Base-by-base conservation (phyloP, 2,797 vertebrate genomes). In the Pelochelys cantorii region DNA sequence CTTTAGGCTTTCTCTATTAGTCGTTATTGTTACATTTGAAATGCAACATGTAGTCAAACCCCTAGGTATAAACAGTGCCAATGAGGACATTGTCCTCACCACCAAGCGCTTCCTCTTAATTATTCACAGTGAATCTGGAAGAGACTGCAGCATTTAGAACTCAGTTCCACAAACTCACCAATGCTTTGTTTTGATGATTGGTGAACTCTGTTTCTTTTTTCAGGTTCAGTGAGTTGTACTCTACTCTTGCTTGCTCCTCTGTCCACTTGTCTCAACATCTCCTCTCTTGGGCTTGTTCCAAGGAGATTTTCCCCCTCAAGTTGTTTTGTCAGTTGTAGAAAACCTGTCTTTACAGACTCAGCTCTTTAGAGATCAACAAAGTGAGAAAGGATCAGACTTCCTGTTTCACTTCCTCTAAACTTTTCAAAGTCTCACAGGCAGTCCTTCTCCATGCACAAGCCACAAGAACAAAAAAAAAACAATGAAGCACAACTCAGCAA, bases 361-460 rank as follows among this genome's bases (percentile, higher is more conserved):
- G 87, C 37, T 94, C 92, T 92, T 97, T 82, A 55, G 80, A 96
- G 93, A 93, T 86, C 92, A 95, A 95, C 92, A 91, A 96, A 92
- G 91, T 78, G 88, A 75, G 84, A 90, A 81, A 94, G 89, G 89
- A 90, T 96, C 93, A 84, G 92, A 83, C 95, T 97, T 97, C 97
- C 97, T 97, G 97, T 97, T 96, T 96, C 93, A 95, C 96, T 97
- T 97, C 97, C 91, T 95, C 56, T 94, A 0, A n/a, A 90, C 89
- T 85, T 96, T 93, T 96, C 83, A 7, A 90, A 94, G 94, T 85
- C 88, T 62, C 92, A 80, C 56, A 81, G 81, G 83, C 95, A 37
- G 77, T 42, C 89, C 87, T 96, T 96, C 96, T 96, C 93, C 90
- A 94, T 93, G 93, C 83, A 87, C 86, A 95, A 97, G 88, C 94